Base-by-base conservation (phyloP, 35 echinoderm and acorn worm genomes). In the Ophiothrix spiculata region DNA sequence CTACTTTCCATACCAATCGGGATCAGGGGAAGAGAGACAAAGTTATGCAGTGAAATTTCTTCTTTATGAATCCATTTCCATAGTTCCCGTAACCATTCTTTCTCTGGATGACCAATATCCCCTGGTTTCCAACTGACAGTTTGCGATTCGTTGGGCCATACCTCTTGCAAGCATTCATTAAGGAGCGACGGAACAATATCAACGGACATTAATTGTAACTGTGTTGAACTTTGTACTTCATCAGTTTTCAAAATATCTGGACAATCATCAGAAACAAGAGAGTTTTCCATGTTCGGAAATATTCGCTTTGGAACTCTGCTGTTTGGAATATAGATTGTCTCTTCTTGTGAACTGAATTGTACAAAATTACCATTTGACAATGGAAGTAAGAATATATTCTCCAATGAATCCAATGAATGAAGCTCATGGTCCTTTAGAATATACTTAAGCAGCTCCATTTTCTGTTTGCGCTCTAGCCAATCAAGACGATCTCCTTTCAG, bases 351-450 rank as follows among this genome's bases (percentile, higher is more conserved):
- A 81, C 32, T 15, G 12, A 41, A 87, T 82, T 38, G 56, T 6
- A 14, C 31, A 41, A 77, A 93, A 90, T 16, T 40, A 4, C 82
- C 82, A 79, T 89, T 56, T 4, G 21, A 75, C 13, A 93, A 39
- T 25, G 92, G 92, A 6, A 93, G 41, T 34, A 93, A 38, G 14
- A 17, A n/a, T 36, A 93, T 21, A 36, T 37, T 40, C 0, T 74
- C 54, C 12, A 93, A 41, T 32, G 75, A 41, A 38, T 42, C 6
- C 15, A 77, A 37, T 87, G 76, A 45, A 23, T 31, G 35, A 46
- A 79, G n/a, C 41, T 77, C 23, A 12, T 56, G 28, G 32, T 80
- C 78, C 23, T 3, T 0, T 36, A 91, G 34, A 25, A 69, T 69
- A n/a, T 69, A 69, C 60, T 69, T 1, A 10, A 69, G 25, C 19